A percentile compares a stretch with the other conserved stretches of the same genome.
These are phyloP conservation scores for Ornithoptera priamus DNA, from an alignment of 2,888 invertebrate species.

Conservation along the genomic window DNA sequence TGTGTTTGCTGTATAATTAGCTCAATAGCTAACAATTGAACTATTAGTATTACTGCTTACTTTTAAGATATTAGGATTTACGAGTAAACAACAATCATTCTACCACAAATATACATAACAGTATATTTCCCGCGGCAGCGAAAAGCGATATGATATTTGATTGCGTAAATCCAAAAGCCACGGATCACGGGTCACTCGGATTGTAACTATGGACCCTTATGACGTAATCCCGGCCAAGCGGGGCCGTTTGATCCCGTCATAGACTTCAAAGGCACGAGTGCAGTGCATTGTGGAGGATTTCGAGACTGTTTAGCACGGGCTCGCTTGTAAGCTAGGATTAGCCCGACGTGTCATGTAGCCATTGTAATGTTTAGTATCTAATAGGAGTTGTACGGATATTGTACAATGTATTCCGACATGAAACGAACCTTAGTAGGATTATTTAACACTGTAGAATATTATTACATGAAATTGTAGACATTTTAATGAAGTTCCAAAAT, in stretches of 20 bases:
- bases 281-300: conserved; percentile 61
- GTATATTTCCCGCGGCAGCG: conserved; percentile 13
- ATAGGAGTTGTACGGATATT: conserved; percentile 59
- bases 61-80: too few species aligned
- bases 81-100: too few species aligned
- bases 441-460: conserved; percentile 5
- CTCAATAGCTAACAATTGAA: too few species aligned
- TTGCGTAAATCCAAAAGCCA: conserved; percentile 33
- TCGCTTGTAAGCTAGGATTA: conserved; percentile 65
- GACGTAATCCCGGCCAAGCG: conserved; percentile 42
- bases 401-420: conserved; percentile 47
- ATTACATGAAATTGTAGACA: neutral
- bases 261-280: conserved; percentile 73
- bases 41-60: too few species aligned
- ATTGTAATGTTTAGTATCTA: conserved; percentile 56
- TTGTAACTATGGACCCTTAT: conserved; percentile 33
- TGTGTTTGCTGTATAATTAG: too few species aligned
- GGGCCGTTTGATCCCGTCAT: conserved; percentile 70
- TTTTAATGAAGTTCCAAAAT: too few species aligned
- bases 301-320: conserved; percentile 60
- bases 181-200: conserved; percentile 29
- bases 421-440: conserved; percentile 44
- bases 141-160: conserved; percentile 33
- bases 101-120: too few species aligned
- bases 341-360: conserved; percentile 65